phyloP scores from a whole-genome alignment of 2,888 invertebrate species.

The Griposia aprilina region DNA sequence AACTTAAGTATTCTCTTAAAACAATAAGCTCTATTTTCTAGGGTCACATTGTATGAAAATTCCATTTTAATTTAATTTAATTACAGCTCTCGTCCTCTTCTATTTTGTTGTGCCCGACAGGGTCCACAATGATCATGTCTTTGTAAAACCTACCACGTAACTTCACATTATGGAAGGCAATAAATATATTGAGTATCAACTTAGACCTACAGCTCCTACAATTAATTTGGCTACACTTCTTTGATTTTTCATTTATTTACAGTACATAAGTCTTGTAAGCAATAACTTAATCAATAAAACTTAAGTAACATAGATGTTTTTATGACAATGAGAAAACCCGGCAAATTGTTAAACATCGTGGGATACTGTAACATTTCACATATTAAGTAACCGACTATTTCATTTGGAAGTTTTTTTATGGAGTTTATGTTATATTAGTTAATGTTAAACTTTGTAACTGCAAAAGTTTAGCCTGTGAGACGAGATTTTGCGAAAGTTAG shows the following conservation, averaged over 20 bases:
- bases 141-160: background rate
- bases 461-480: slow-evolving; percentile 38
- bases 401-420: slow-evolving; percentile 37
- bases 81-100: too few species aligned
- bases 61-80: background rate
- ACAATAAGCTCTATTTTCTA: background rate
- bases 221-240: background rate
- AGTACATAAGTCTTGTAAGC: background rate
- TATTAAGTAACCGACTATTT: slow-evolving; percentile 29
- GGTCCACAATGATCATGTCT: too few species aligned
- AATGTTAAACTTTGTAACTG: slow-evolving; percentile 45
- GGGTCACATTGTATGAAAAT: background rate
- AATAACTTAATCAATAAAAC: slow-evolving; percentile 27
- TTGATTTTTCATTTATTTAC: background rate
- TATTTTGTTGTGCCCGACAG: background rate
- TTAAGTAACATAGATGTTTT: background rate
- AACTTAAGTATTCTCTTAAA: background rate
- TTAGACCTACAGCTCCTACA: too few species aligned
- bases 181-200: background rate
- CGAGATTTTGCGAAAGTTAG: slow-evolving; percentile 25
- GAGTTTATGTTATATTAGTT: slow-evolving; percentile 5
- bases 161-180: background rate
- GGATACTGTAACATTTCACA: slow-evolving; percentile 39
- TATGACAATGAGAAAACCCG: background rate
- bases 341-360: background rate